Evolutionary conservation across 2,113 vertebrate species (phyloP).

Genomic region (Crotophaga sulcirostris): DNA sequence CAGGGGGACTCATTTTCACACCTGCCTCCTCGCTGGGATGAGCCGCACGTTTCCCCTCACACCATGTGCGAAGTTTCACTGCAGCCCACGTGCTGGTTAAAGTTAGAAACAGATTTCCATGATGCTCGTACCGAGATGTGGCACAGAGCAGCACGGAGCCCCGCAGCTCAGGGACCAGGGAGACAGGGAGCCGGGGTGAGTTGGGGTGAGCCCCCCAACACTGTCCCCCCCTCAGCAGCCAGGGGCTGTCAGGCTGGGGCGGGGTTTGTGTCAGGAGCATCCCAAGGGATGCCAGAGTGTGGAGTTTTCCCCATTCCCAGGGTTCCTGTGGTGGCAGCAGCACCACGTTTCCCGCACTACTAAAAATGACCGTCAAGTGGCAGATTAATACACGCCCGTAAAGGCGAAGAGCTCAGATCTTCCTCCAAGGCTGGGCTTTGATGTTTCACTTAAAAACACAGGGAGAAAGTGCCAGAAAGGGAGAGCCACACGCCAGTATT

Average conservation of each 20-base stretch:
- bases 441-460: background rate
- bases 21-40: background rate
- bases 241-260: background rate
- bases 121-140: background rate
- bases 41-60: background rate
- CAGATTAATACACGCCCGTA: background rate
- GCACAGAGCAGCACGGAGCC: background rate
- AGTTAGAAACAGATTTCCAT: background rate
- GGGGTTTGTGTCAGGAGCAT: background rate
- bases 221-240: background rate
- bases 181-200: background rate
- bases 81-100: conserved; percentile 17
- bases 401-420: background rate
- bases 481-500: background rate
- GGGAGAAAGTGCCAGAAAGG: background rate
- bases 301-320: fast-evolving
- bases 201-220: background rate
- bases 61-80: background rate
- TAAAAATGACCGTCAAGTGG: background rate
- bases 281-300: fast-evolving
- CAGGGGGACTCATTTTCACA: background rate
- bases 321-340: fast-evolving
- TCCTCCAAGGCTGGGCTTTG: background rate
- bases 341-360: background rate
- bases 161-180: background rate